Base-by-base conservation (phyloP, 1,140 invertebrate genomes). In the Mactra quadrangularis region DNA sequence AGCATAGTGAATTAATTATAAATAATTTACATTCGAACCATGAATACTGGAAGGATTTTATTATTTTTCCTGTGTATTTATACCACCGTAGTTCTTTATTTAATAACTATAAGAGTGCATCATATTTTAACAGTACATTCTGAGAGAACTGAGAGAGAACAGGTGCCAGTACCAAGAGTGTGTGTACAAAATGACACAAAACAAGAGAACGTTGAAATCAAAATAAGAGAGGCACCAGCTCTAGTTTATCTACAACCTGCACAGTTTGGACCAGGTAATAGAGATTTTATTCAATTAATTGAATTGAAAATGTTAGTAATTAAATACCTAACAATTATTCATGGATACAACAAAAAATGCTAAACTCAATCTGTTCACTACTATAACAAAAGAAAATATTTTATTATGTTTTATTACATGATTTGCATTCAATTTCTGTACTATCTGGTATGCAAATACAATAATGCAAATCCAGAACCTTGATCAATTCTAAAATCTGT, bases 181-280 rank as follows among this genome's bases (percentile, higher is more conserved):
- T 41, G 38, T 41, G 15, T 41, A 41, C 15, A 7, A 15, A 41
- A 41, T 41, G 15, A 7, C 15, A 7, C 38, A 6, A 41, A 41
- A 15, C 38, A 41, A 41, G n/a, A n/a, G n/a, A n/a, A n/a, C n/a
- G n/a, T n/a, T n/a, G 38, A 41, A 7, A 15, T 41, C 38, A 41
- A 41, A 41, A 41, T 6, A 15, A 41, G 15, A 41, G 38, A 41
- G 6, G 15, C 15, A 7, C 60, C 35, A 22, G 19, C 31, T n/a
- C 35, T 35, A 17, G 9, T 64, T 45, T 22, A 38, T 38, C 33
- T n/a, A n/a, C 60, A 45, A 45, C 60, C 60, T 0, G 9, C 11
- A 22, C 60, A 64, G 22, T 45, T 38, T 64, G 60, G 60, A 9
- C 60, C 60, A 64, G 60, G 60, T 64, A 64, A 33, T 11, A 4